Conservation (phyloP, 2,888 invertebrate species). For the Schizaphis graminum region DNA sequence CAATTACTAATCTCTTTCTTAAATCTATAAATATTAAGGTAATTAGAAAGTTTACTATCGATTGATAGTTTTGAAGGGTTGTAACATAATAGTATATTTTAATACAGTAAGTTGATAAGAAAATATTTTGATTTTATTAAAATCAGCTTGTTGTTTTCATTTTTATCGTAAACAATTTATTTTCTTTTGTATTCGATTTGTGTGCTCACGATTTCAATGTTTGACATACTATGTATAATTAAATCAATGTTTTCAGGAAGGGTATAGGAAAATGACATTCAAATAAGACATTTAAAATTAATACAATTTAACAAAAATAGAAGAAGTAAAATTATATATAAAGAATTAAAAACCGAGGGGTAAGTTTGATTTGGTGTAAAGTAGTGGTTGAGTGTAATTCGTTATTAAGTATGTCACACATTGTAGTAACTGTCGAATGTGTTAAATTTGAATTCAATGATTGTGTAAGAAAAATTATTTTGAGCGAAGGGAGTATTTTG, state of each 20-base stretch:
- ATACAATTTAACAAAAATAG: background rate
- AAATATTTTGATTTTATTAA: background rate
- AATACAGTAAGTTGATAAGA: background rate
- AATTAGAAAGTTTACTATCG: background rate
- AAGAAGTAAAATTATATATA: background rate
- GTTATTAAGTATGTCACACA: background rate
- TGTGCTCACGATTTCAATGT: background rate
- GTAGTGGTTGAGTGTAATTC: background rate
- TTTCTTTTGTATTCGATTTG: background rate
- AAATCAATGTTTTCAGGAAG: background rate
- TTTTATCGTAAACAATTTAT: background rate
- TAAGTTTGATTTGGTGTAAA: background rate
- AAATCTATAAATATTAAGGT: background rate
- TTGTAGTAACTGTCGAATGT: background rate
- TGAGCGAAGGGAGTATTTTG: accelerated
- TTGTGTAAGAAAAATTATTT: background rate
- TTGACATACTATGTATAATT: background rate
- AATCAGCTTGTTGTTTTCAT: background rate
- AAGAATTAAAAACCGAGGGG: background rate
- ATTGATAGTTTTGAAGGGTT: background rate
- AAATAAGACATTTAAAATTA: background rate
- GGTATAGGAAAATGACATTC: background rate
- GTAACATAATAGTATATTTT: background rate
- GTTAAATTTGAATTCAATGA: background rate
- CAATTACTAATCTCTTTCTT: background rate